Evolutionary conservation across 1,140 invertebrate genomes (phyloP).

Genomic region (Mizuhopecten yessoensis): DNA sequence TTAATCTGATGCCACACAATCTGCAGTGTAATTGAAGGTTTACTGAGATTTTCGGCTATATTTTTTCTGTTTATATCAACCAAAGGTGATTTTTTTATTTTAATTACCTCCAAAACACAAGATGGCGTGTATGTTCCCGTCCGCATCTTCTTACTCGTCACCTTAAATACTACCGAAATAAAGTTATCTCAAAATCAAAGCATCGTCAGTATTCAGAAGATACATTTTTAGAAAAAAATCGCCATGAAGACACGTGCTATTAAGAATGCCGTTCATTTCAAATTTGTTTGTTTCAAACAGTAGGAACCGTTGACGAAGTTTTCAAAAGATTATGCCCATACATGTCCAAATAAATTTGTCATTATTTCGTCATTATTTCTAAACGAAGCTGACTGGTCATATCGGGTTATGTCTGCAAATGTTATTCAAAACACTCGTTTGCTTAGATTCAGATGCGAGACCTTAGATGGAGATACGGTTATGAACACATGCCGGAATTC

Average conservation of each 20-base stretch:
- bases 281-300: neutral
- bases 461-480: neutral
- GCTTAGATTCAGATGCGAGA: neutral
- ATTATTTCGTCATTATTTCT: neutral
- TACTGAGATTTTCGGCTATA: neutral
- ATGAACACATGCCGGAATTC: conserved; percentile 31
- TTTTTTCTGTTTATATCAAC: conserved; percentile 34
- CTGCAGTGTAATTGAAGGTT: neutral
- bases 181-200: neutral
- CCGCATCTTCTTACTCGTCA: conserved; percentile 4
- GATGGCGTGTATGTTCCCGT: neutral
- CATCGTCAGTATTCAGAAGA: neutral
- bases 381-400: neutral
- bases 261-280: neutral
- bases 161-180: neutral
- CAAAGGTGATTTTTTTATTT: neutral
- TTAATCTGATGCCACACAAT: neutral
- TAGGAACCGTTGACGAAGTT: neutral
- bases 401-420: neutral
- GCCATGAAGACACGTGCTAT: too few species aligned
- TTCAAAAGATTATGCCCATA: neutral
- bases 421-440: neutral
- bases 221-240: neutral
- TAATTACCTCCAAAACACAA: neutral
- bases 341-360: neutral